phyloP scores from a whole-genome alignment of 1,140 invertebrate genomes.

The Drosophila baimaii region DNA sequence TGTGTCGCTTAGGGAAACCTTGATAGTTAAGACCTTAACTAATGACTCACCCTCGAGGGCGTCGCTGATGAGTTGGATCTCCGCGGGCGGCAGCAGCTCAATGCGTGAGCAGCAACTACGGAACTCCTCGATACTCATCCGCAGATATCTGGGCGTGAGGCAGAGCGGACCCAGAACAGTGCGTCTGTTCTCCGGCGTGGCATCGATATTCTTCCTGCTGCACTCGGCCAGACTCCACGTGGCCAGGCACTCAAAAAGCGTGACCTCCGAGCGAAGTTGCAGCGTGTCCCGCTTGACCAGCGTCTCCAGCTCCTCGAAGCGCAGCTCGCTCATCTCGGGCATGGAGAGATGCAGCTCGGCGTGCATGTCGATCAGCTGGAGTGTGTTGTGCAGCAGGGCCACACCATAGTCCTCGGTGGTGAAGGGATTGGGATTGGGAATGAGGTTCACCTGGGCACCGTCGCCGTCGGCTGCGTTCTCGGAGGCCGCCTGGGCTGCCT shows the following conservation, averaged over 20 bases:
- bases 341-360: slow-evolving; percentile 71
- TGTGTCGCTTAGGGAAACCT: not conserved
- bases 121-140: slow-evolving; percentile 72
- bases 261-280: slow-evolving; percentile 75
- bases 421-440: slow-evolving; percentile 79
- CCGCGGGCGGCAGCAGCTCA: slow-evolving; percentile 71
- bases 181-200: slow-evolving; percentile 77
- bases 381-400: slow-evolving; percentile 76
- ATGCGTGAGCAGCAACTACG: slow-evolving; percentile 76
- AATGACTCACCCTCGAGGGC: slow-evolving; percentile 70
- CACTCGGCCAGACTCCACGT: slow-evolving; percentile 82
- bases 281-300: slow-evolving; percentile 76
- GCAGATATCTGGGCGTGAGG: slow-evolving; percentile 78
- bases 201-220: slow-evolving; percentile 70
- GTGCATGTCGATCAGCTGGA: slow-evolving; percentile 83
- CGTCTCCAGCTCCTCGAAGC: slow-evolving; percentile 83
- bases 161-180: slow-evolving; percentile 79
- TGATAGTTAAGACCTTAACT: not conserved
- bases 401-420: slow-evolving; percentile 82
- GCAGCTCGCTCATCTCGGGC: slow-evolving; percentile 67
- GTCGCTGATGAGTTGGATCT: slow-evolving; percentile 70
- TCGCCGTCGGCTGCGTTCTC: slow-evolving; percentile 51
- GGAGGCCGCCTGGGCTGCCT: slow-evolving; percentile 29
- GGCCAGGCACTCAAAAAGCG: slow-evolving; percentile 77
- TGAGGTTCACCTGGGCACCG: slow-evolving; percentile 58